Evolutionary conservation across 1,140 invertebrate species (phyloP), one percentile per base, ranked within the genome.

Genomic region (Arion vulgaris): DNA sequence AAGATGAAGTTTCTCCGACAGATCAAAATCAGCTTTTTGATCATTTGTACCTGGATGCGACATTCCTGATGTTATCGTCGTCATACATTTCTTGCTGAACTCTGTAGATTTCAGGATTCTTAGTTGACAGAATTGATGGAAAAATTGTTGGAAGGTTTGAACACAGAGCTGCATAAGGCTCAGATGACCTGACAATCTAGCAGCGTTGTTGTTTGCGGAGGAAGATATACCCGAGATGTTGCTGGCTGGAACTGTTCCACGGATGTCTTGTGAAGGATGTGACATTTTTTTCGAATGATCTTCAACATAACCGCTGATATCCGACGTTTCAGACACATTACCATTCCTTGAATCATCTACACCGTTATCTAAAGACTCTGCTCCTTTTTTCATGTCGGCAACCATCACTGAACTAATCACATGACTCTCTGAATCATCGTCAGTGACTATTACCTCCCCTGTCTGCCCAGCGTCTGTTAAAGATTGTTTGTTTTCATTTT

Each of bases 61-160:
- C 11, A 79, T n/a, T 9, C 57, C 34, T 26, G 84, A 28, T 23
- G 53, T 83, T 26, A 89, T 73, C 5, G 49, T 57, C 28, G 87
- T 81, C 68, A 88, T 85, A 81, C 83, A 88, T 38, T 85, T 85
- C 26, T 72, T 36, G n/a, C 81, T 75, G 15, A 87, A 45, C 9
- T 66, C 76, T 49, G 82, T 80, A 74, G 85, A 89, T 49, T 91
- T 91, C 0, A 94, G 83, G 49, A 94, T 90, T 51, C 91, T 91
- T 0, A 91, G 87, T 13, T 91, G 92, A 0, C 95, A 86, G 84
- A 95, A 93, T 57, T 93, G 93, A 0, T 95, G 93, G 85, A 95
- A 95, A 85, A 96, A 95, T 26, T 93, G 91, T 89, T 96, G 94
- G 85, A 95, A 96, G 81, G 94, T 93, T 77, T 94, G 93, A 23